Evolutionary conservation across 2,797 vertebrate species (phyloP), one percentile per base, ranked within the genome.

Genomic region (Schizopygopsis malacanthus): DNA sequence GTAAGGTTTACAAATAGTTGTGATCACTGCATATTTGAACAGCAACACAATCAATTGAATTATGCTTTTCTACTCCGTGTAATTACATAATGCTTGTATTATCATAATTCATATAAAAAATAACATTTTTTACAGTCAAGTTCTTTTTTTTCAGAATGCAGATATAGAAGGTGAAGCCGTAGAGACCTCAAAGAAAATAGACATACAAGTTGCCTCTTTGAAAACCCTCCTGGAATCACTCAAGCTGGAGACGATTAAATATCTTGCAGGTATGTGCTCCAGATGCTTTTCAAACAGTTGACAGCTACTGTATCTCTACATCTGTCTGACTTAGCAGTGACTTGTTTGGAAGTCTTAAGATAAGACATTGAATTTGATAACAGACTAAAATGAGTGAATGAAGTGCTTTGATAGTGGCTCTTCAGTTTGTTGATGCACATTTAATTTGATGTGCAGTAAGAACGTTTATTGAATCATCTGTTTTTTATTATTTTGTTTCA

Each of bases 181-280:
- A 65, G 97, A 99, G 93, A 96, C 97, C 87, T 96, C 95, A 88
- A 97, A 96, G 91, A 99, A 98, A 95, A 98, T 99, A 22, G 98
- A 99, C 89, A 95, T 97, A 47, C 96, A 99, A 94, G 98, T 99
- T 85, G 98, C 98, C 9, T 99, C 97, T 1, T 94, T 99, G 76
- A 99, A 97, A 91, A 99, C 97, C 0, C 92, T 99, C 18, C 97
- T 99, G 93, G 98, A 99, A 88, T 99, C 98, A 0, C 97, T 98
- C 70, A 99, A 99, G 83, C 96, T 99, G 54, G 96, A 98, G 79
- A 99, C 98, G 0, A 87, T 99, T 41, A 96, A 96, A 39, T 99
- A 98, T 90, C 94, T 99, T 79, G 98, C 98, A 97, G 98, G 98
- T 97, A 95, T 18, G 61, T 54, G 4, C 20, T n/a, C n/a, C 47